Conservation (phyloP, 2,113 vertebrate species). For the Cardinalis cardinalis region DNA sequence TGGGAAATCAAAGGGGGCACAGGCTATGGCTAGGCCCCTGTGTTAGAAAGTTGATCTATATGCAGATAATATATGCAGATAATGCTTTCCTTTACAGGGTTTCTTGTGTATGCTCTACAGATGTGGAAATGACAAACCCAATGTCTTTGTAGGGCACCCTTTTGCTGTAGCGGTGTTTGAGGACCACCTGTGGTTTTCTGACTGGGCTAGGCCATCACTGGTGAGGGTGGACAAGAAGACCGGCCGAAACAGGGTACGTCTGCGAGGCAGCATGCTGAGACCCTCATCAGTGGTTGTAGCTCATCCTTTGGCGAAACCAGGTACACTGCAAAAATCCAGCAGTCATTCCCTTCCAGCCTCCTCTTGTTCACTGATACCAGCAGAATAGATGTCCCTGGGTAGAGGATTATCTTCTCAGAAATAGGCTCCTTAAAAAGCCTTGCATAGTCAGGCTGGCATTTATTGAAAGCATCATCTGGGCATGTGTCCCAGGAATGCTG, state of each 20-base stretch:
- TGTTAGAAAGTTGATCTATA: not conserved
- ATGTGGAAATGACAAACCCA: not conserved
- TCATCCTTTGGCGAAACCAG: slow-evolving; percentile 91
- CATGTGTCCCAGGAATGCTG: not conserved
- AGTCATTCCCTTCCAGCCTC: slow-evolving; percentile 23
- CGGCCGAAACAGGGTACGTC: slow-evolving; percentile 75
- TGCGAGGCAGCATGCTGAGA: slow-evolving; percentile 80
- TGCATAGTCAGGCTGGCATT: not conserved
- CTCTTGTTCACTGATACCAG: not conserved
- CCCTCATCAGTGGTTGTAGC: slow-evolving; percentile 86
- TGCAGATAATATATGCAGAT: not conserved
- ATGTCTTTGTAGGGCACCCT: slow-evolving; percentile 76
- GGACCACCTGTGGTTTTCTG: slow-evolving; percentile 87
- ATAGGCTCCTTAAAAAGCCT: not conserved
- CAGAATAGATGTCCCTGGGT: not conserved
- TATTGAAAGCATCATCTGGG: not conserved
- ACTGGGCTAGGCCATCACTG: slow-evolving; percentile 78
- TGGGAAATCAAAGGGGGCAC: not conserved
- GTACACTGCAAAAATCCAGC: slow-evolving; percentile 65
- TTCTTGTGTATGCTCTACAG: not conserved
- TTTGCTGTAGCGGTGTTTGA: slow-evolving; percentile 87
- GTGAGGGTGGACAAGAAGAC: slow-evolving; percentile 84
- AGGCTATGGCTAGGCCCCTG: not conserved
- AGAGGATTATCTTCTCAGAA: not conserved
- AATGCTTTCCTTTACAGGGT: not conserved